These are phyloP conservation scores for Pseudomyrmex cubaensis DNA, from an alignment of 1,140 invertebrate genomes.

Conservation along the genomic window DNA sequence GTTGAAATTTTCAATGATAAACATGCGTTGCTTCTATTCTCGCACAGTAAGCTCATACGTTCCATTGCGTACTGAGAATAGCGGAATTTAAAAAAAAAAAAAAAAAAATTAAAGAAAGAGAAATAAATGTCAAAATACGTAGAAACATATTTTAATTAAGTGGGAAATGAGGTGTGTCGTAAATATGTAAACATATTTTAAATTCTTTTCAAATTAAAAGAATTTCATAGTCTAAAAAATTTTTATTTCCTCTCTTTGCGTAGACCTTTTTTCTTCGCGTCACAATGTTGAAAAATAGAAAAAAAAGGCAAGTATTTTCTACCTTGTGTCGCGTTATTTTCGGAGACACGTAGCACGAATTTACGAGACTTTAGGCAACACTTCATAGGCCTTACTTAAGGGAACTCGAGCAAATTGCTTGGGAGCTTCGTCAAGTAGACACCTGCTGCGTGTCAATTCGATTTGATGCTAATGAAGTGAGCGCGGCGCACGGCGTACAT, in stretches of 20 bases:
- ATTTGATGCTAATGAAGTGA: conserved; percentile 65
- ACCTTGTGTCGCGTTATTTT: not conserved
- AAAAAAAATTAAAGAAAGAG: no score
- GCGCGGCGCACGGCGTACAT: conserved; percentile 29
- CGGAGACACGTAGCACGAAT: not conserved
- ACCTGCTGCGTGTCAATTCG: conserved; percentile 66
- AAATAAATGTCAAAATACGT: no score
- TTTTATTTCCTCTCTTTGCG: no score
- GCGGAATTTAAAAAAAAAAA: no score
- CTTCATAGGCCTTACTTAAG: conserved; percentile 23
- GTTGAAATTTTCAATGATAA: conserved; percentile 36
- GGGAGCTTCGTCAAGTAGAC: conserved; percentile 43
- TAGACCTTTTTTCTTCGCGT: no score
- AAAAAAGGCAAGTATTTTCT: not conserved
- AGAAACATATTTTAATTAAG: no score
- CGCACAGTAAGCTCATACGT: not conserved
- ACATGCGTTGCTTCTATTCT: not conserved
- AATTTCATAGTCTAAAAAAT: no score
- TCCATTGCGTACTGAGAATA: not conserved
- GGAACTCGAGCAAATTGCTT: conserved; percentile 6
- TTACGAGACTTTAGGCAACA: conserved; percentile 33
- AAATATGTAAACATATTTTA: no score
- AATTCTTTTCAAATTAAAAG: no score
- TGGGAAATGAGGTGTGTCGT: no score
- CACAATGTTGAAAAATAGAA: not conserved